Base-by-base conservation (phyloP, 2,888 invertebrate genomes). In the Pecten maximus region DNA sequence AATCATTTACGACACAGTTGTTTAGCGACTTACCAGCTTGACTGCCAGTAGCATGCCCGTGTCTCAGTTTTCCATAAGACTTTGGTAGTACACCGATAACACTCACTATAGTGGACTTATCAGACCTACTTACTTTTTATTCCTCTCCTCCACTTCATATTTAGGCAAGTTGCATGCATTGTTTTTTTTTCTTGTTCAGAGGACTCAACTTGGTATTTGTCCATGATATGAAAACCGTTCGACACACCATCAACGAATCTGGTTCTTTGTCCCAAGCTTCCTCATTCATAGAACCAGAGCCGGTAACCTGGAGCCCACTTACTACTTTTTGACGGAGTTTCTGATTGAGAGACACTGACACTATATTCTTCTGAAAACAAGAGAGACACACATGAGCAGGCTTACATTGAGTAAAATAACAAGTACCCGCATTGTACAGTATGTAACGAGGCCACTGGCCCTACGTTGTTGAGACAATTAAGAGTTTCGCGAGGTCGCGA, bases 381-480 rank as follows among this genome's bases (percentile, higher is more conserved):
- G 88, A n/a, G 10, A 87, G 44, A 87, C 91, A 91, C 50, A 23
- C 50, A 87, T 91, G 91, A n/a, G 87, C 54, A 40, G 90, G 87
- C 74, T 88, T 87, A 48, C 90, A 91, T 19, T 90, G 35, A 0
- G 90, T 40, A 50, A 90, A 90, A 40, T 90, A 88, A 87, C 91
- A 91, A 3, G 19, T 40, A n/a, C 87, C 87, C 0, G 89, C 40
- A 40, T 91, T 91, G 40, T 88, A 91, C n/a, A n/a, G n/a, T n/a
- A n/a, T n/a, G n/a, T n/a, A n/a, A n/a, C n/a, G n/a, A n/a, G n/a
- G n/a, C n/a, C n/a, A n/a, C n/a, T n/a, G n/a, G n/a, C n/a, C n/a
- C n/a, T n/a, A n/a, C n/a, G n/a, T n/a, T n/a, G n/a, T n/a, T n/a
- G n/a, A n/a, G n/a, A n/a, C n/a, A n/a, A n/a, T n/a, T n/a, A n/a